Percentiles rank a stretch among this genome's conserved stretches.
Conservation (phyloP, 2,888 invertebrate genomes). For the Pantelozetes paolii region DNA sequence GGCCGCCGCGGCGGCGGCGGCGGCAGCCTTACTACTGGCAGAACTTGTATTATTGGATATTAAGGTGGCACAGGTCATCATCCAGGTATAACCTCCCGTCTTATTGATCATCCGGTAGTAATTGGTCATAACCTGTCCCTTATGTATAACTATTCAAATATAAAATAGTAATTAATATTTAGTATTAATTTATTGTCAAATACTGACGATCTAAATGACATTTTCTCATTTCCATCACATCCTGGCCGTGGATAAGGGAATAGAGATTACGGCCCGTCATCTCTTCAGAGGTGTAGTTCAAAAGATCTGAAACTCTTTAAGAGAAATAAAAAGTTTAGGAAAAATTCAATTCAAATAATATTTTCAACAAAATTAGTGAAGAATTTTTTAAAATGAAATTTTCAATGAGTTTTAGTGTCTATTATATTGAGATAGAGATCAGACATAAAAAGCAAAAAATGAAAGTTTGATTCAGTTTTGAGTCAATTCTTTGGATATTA, state of each 20-base stretch:
- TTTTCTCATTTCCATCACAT: conserved; percentile 86
- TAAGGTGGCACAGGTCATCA: conserved; percentile 94
- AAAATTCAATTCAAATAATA: no score
- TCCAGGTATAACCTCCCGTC: conserved; percentile 91
- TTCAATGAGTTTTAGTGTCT: no score
- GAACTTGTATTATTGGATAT: conserved; percentile 81
- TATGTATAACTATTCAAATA: conserved; percentile 72
- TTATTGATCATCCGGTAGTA: conserved; percentile 96
- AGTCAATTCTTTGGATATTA: no score
- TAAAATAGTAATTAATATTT: neutral
- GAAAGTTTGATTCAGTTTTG: no score
- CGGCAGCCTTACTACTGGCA: no score
- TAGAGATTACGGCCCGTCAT: conserved; percentile 88
- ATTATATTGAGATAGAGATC: no score
- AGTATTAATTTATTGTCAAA: neutral
- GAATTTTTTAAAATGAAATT: no score
- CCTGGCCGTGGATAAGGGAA: conserved; percentile 90
- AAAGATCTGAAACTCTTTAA: conserved; percentile 62
- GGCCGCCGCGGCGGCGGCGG: neutral
- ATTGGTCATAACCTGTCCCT: conserved; percentile 92
- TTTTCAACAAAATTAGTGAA: no score
- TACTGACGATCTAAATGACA: conserved; percentile 92
- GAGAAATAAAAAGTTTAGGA: no score
- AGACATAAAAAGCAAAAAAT: no score
- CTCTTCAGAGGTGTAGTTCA: conserved; percentile 90